A percentile compares a stretch with the other conserved stretches of the same genome.
Evolutionary conservation across 35 echinoderm and acorn worm genomes (phyloP).

Genomic region (Anneissia japonica): DNA sequence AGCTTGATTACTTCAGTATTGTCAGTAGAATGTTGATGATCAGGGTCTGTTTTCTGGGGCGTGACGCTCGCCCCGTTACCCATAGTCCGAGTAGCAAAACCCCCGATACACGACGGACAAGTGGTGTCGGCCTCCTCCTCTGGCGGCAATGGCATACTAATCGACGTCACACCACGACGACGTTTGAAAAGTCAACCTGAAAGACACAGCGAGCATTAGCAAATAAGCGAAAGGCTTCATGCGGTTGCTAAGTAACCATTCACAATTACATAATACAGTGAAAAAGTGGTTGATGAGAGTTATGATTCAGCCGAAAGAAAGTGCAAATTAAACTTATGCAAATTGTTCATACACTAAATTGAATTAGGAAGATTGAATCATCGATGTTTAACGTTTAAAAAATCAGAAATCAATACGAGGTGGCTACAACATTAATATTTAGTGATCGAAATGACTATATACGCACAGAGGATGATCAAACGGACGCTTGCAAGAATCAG

Average conservation of each 20-base stretch:
- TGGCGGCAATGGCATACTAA: not conserved
- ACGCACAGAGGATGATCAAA: too few relatives aligned
- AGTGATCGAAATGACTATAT: too few relatives aligned
- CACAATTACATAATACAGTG: too few relatives aligned
- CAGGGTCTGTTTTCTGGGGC: not conserved
- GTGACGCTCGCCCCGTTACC: slow-evolving; percentile 11
- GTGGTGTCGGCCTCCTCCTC: not conserved
- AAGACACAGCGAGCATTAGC: not conserved
- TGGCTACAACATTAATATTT: too few relatives aligned
- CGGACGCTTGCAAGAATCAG: too few relatives aligned
- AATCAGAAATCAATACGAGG: too few relatives aligned
- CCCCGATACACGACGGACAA: not conserved
- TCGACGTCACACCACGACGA: not conserved
- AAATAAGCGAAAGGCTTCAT: not conserved
- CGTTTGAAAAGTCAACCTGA: not conserved
- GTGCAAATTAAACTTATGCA: too few relatives aligned
- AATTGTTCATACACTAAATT: too few relatives aligned
- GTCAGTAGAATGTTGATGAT: not conserved
- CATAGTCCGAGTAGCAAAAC: not conserved
- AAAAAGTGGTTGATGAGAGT: too few relatives aligned
- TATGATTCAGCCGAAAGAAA: too few relatives aligned
- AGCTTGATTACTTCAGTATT: slow-evolving; percentile 50
- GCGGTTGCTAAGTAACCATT: not conserved
- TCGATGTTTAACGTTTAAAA: too few relatives aligned
- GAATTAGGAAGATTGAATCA: too few relatives aligned